These are phyloP conservation scores for Papilio gigon DNA, from an alignment of 2,888 invertebrate genomes.

Conservation along the genomic window DNA sequence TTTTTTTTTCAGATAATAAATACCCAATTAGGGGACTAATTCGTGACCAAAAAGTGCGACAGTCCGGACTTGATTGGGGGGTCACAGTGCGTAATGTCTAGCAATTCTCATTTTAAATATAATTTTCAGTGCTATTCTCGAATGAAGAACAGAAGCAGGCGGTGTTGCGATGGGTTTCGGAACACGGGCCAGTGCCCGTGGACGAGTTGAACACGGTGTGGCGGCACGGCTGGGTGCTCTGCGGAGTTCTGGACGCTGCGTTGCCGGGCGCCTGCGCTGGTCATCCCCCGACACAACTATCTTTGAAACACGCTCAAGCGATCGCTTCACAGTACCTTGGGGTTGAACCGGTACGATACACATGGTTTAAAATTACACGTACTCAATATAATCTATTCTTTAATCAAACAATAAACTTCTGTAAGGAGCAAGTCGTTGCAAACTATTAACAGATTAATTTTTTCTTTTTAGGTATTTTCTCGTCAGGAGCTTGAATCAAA, in stretches of 20 bases:
- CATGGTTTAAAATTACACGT: too few species aligned
- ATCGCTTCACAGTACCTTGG: conserved; percentile 84
- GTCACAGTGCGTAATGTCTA: background rate
- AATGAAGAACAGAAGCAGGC: conserved; percentile 73
- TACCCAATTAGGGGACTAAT: too few species aligned
- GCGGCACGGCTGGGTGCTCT: conserved; percentile 83
- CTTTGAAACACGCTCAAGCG: conserved; percentile 81
- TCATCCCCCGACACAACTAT: conserved; percentile 76
- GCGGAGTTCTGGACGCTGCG: conserved; percentile 81
- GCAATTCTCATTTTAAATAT: background rate
- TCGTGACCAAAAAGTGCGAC: too few species aligned
- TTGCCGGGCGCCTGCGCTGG: conserved; percentile 84
- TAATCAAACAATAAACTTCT: background rate
- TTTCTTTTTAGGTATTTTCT: conserved; percentile 80
- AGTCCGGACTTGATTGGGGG: too few species aligned
- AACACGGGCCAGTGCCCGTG: conserved; percentile 67
- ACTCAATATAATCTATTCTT: too few species aligned
- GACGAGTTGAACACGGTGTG: conserved; percentile 81
- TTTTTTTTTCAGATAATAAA: too few species aligned
- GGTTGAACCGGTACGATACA: conserved; percentile 78
- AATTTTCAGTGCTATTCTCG: conserved; percentile 70
- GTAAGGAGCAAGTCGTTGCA: background rate
- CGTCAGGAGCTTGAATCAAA: conserved; percentile 79
- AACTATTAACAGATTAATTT: background rate
- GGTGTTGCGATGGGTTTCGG: conserved; percentile 73